Base-by-base conservation (phyloP, 2,113 vertebrate species). In the Caranx ignobilis region DNA sequence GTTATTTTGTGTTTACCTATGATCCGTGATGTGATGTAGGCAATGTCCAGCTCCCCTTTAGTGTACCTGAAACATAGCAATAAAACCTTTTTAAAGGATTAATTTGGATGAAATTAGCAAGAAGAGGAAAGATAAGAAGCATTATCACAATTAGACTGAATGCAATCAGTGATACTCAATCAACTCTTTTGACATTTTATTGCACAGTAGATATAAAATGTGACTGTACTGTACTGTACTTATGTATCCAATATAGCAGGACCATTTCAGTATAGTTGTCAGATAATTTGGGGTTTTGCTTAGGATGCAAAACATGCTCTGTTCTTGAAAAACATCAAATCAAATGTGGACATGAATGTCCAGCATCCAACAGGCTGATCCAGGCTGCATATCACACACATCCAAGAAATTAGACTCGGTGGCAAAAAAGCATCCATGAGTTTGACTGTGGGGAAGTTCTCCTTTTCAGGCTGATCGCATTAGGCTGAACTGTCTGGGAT, bases 1-100 rank as follows among this genome's bases (percentile, higher is more conserved):
- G 57, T 26, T 41, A 50, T 63, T 32, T 47, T 70, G 43, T 72
- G 8, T 81, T 81, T 92, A 99, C 98, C 98, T 91, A 99, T 98
- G 90, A 99, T 98, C 90, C 98, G 95, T 82, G 98, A 97, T 86
- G 98, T 99, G 92, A 99, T 97, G 68, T 99, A 99, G 47, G 96
- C 96, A 90, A 99, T 99, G 87, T 99, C 98, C 89, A 99, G 94
- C 86, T 99, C 98, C 82, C 97, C 98, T 95, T 99, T 99, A 31
- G 97, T 96, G 91, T 99, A 99, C 77, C 98, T 99, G 57, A 26
- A 95, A 89, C 54, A 79, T 7, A 88, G 11, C 82, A 61, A 78
- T 86, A 43, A 83, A 89, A 21, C 7, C 16, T 54, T 48, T 19
- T 54, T 48, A 5, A 45, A 74, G 11, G 31, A 73, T 19, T 7